Percentiles rank a stretch among this genome's conserved stretches.
phyloP scores from a whole-genome alignment of 1,140 invertebrate species.

The Drosophila nikananu region DNA sequence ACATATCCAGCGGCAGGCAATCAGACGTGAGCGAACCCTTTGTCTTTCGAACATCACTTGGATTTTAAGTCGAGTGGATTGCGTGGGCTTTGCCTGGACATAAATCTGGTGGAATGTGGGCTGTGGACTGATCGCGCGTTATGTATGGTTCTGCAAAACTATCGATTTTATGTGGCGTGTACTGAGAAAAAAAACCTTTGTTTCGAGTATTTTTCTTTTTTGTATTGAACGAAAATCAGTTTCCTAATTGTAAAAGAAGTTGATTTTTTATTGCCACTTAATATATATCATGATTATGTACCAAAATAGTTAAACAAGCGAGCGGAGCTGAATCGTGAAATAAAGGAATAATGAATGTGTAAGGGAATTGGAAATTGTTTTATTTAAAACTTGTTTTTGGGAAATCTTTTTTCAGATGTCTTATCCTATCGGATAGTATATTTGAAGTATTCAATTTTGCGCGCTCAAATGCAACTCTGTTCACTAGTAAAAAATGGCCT shows the following conservation, averaged over 20 bases:
- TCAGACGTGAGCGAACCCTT: conserved; percentile 3
- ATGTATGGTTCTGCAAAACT: conserved; percentile 28
- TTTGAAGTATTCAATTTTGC: neutral
- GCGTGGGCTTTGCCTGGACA: conserved; percentile 1
- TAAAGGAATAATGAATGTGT: conserved; percentile 73
- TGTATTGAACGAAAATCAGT: conserved; percentile 47
- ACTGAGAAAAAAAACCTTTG: conserved; percentile 57
- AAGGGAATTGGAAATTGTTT: conserved; percentile 24
- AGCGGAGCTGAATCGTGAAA: conserved; percentile 54
- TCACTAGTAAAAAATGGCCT: neutral
- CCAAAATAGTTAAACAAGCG: conserved; percentile 37
- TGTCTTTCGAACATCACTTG: conserved; percentile 3
- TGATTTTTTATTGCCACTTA: conserved; percentile 66
- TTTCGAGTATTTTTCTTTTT: conserved; percentile 43
- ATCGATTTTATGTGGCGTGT: conserved; percentile 70
- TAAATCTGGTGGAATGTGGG: conserved; percentile 11
- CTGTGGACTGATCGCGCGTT: conserved; percentile 8
- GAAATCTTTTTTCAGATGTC: neutral
- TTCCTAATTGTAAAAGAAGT: conserved; percentile 44
- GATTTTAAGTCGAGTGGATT: conserved; percentile 5
- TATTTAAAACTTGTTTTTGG: neutral
- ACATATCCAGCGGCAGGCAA: conserved; percentile 41
- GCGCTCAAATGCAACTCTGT: conserved; percentile 17
- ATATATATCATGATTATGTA: conserved; percentile 55
- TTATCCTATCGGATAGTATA: neutral